phyloP scores from a whole-genome alignment of 2,797 vertebrate genomes.

The Acestrorhynchus altus region DNA sequence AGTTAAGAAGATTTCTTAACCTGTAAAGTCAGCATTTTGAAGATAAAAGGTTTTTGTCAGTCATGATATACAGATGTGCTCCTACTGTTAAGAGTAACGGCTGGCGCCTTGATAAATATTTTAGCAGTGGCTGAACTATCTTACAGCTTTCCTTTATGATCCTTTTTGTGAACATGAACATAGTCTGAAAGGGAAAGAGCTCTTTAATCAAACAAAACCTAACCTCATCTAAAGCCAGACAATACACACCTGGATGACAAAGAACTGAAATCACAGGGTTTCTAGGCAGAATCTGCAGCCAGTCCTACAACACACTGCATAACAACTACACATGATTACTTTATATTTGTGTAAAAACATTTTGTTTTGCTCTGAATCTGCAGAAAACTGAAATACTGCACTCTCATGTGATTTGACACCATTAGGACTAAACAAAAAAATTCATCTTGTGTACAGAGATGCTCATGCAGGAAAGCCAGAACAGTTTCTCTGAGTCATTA shows the following conservation, averaged over 20 bases:
- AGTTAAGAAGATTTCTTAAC: no score
- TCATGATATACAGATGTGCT: no score
- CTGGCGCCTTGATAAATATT: no score
- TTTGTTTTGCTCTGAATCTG: background rate
- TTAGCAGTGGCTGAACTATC: no score
- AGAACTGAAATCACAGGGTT: conserved; percentile 7
- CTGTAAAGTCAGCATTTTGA: no score
- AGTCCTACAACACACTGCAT: background rate
- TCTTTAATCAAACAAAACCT: background rate
- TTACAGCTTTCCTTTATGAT: background rate
- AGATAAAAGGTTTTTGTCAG: no score
- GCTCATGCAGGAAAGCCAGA: background rate
- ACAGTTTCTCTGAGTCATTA: background rate
- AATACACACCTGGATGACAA: background rate
- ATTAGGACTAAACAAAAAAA: background rate
- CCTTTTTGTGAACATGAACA: background rate
- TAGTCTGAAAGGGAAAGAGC: background rate
- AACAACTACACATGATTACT: no score
- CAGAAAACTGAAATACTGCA: background rate
- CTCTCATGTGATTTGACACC: background rate
- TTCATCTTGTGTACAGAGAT: background rate
- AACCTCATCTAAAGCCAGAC: background rate
- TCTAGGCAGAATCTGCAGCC: background rate
- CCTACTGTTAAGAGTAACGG: no score
- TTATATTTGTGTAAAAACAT: no score